These are phyloP conservation scores for Sminthopsis crassicaudata DNA, from an alignment of 2,113 vertebrate species.

Conservation along the genomic window DNA sequence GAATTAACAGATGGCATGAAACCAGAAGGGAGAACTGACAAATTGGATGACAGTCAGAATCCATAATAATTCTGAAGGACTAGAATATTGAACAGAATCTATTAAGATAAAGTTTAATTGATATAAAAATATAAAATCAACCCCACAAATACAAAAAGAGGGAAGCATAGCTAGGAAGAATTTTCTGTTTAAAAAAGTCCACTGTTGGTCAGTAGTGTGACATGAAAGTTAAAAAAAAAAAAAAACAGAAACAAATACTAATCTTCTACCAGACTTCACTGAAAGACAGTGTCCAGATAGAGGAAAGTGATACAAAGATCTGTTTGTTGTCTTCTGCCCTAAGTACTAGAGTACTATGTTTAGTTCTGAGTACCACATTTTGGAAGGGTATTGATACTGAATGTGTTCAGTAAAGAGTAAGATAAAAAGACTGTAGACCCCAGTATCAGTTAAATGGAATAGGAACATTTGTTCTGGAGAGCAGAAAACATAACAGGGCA, in stretches of 20 bases:
- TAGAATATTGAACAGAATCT: not conserved
- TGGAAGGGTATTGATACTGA: not conserved
- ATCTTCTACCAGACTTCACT: not conserved
- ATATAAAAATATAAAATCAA: not conserved
- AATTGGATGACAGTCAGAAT: not conserved
- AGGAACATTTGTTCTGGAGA: not conserved
- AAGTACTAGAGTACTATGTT: not conserved
- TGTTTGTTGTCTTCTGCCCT: not conserved
- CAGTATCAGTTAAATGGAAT: not conserved
- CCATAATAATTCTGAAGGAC: not conserved
- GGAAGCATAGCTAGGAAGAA: not conserved
- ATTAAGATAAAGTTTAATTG: not conserved
- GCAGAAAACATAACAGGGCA: not conserved
- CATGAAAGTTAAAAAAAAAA: not conserved
- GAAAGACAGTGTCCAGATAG: not conserved
- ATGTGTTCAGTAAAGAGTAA: constrained; percentile 1
- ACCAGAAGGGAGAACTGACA: not conserved
- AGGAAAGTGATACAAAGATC: not conserved
- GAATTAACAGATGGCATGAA: not conserved
- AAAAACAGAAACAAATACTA: not conserved
- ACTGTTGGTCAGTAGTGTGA: not conserved
- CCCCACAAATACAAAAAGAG: not conserved
- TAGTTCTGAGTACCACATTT: not conserved
- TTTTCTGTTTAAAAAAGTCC: not conserved
- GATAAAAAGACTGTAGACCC: not conserved